phyloP scores from a whole-genome alignment of 2,888 invertebrate genomes.

The Spodoptera littoralis region DNA sequence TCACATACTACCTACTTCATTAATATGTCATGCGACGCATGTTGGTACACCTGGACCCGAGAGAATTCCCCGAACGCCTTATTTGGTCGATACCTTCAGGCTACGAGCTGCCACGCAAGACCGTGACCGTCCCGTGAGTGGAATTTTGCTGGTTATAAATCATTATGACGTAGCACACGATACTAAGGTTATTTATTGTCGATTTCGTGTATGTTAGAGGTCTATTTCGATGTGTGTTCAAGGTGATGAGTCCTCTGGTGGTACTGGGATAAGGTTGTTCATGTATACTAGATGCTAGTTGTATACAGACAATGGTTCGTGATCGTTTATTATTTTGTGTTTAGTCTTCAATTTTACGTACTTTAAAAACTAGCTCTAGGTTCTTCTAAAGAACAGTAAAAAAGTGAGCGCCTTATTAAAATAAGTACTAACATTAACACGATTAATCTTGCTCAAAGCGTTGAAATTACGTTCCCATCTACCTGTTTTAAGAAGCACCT shows the following conservation, averaged over 20 bases:
- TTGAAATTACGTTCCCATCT: neutral
- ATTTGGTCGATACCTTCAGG: slow-evolving; percentile 61
- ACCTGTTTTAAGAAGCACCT: neutral
- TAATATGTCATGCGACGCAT: slow-evolving; percentile 62
- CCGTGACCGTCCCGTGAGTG: slow-evolving; percentile 54
- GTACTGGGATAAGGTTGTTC: neutral
- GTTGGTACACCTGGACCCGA: slow-evolving; percentile 45
- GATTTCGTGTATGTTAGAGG: slow-evolving; percentile 16
- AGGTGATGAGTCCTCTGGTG: slow-evolving; percentile 7
- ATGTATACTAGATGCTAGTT: neutral
- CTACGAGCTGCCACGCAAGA: slow-evolving; percentile 54
- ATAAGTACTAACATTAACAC: neutral
- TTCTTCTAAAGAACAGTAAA: no score
- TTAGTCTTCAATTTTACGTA: neutral
- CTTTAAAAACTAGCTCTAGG: no score
- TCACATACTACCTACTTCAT: slow-evolving; percentile 59
- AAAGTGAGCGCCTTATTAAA: no score
- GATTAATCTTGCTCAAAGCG: neutral
- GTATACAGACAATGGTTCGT: no score
- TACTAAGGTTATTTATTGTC: slow-evolving; percentile 44
- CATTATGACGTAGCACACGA: slow-evolving; percentile 62
- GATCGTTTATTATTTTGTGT: neutral
- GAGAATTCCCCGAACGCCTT: slow-evolving; percentile 62
- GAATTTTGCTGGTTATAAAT: slow-evolving; percentile 73
- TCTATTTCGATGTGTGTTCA: slow-evolving; percentile 16